Base-by-base conservation (phyloP, 2,113 vertebrate species). In the Saccopteryx bilineata region DNA sequence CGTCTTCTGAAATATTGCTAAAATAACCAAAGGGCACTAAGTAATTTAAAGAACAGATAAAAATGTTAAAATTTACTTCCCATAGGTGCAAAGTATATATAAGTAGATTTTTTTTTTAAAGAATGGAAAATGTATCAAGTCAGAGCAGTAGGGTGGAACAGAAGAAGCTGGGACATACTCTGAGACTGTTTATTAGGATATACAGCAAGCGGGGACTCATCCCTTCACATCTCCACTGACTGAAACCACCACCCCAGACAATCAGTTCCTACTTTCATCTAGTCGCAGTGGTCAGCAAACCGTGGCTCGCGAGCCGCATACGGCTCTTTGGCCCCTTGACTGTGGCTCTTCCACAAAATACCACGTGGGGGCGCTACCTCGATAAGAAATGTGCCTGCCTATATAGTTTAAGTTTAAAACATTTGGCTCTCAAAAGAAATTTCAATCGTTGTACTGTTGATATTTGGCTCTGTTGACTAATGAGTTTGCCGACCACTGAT, bases 1-100 rank as follows among this genome's bases (percentile, higher is more conserved):
- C 19, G 21, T 11, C 65, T 84, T 84, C 50, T 2, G 19, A 84
- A 79, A 83, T 66, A 48, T 9, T 28, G n/a, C 24, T 90, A 72
- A 74, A 89, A 63, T 71, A 83, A 56, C 14, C 28, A 78, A 74
- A 39, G 9, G 60, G 17, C 2, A 82, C 17, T 71, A 78, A 78
- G 33, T 75, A 56, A 92, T 87, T 94, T 46, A 87, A 87, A 65
- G 13, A 83, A 65, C 9, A 90, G 52, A 82, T 33, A 89, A 74
- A 28, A 85, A 89, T 86, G 63, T 71, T 28, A 74, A 93, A 74
- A 86, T 33, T 23, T 13, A 86, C 24, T 79, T 91, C 31, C 69
- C 56, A 65, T 19, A 58, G 48, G 24, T 83, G 17, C 7, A 1
- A 92, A 79, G 12, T 72, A 74, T 9, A 85, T 72, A 74, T 9